Conservation (phyloP, 2,113 vertebrate species). For the Vulpes ferrilata region DNA sequence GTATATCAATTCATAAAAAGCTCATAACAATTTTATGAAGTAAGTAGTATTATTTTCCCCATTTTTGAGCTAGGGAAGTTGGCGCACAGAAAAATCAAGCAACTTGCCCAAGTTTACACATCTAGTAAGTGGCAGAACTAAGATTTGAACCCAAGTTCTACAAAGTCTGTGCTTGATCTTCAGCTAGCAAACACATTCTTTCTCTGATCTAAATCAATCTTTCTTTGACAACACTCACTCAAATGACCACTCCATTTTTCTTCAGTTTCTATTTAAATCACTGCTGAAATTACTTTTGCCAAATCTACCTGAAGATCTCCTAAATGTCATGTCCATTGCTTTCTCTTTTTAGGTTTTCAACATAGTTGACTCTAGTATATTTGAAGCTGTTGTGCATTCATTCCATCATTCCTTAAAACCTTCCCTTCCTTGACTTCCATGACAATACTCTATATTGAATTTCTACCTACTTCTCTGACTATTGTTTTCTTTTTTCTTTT, state of each 20-base stretch:
- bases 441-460: background rate
- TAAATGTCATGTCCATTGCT: background rate
- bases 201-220: background rate
- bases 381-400: background rate
- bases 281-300: background rate
- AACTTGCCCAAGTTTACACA: constrained; percentile 21
- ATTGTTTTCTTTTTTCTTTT: background rate
- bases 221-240: background rate
- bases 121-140: background rate
- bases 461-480: background rate
- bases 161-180: background rate
- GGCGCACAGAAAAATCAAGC: constrained; percentile 11
- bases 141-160: background rate
- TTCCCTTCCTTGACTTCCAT: background rate
- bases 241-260: background rate
- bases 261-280: background rate
- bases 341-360: background rate
- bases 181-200: background rate
- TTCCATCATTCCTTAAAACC: background rate
- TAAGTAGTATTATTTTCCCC: background rate
- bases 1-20: background rate
- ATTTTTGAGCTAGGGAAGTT: constrained; percentile 38
- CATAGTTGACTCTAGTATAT: background rate
- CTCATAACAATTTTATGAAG: background rate
- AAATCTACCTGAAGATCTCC: background rate